Conservation (phyloP, 2,113 vertebrate genomes). For the Octodon degus region DNA sequence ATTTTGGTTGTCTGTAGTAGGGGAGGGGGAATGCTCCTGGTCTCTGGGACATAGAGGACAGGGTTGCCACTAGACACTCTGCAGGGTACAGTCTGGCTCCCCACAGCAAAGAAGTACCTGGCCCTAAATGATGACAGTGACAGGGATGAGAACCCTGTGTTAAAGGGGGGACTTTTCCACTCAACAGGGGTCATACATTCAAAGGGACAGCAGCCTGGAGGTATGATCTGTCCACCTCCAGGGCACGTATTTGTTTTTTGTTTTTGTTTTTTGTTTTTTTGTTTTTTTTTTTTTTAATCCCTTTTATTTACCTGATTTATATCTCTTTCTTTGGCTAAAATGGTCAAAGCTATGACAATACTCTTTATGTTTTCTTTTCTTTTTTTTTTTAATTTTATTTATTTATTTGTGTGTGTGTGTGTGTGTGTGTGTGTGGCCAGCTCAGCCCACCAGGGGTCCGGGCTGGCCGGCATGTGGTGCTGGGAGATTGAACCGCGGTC, state of each 20-base stretch:
- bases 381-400: too few relatives aligned
- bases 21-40: not conserved
- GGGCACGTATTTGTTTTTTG: conserved; percentile 19
- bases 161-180: not conserved
- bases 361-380: too few relatives aligned
- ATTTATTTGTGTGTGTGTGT: too few relatives aligned
- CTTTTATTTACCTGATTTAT: too few relatives aligned
- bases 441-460: too few relatives aligned
- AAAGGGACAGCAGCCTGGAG: not conserved
- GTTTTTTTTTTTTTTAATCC: too few relatives aligned
- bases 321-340: too few relatives aligned
- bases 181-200: not conserved
- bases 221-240: not conserved
- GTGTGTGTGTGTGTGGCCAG: too few relatives aligned
- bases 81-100: not conserved
- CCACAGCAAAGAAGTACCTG: not conserved
- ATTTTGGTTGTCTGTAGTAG: not conserved
- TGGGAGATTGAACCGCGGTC: too few relatives aligned
- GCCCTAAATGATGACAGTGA: not conserved
- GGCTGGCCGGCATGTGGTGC: too few relatives aligned
- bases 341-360: too few relatives aligned
- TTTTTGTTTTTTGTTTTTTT: too few relatives aligned
- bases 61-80: not conserved
- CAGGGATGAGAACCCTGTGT: not conserved
- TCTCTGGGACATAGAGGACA: not conserved